Evolutionary conservation across 2,797 vertebrate species (phyloP), one percentile per base, ranked within the genome.

Genomic region (Sternotherus odoratus): DNA sequence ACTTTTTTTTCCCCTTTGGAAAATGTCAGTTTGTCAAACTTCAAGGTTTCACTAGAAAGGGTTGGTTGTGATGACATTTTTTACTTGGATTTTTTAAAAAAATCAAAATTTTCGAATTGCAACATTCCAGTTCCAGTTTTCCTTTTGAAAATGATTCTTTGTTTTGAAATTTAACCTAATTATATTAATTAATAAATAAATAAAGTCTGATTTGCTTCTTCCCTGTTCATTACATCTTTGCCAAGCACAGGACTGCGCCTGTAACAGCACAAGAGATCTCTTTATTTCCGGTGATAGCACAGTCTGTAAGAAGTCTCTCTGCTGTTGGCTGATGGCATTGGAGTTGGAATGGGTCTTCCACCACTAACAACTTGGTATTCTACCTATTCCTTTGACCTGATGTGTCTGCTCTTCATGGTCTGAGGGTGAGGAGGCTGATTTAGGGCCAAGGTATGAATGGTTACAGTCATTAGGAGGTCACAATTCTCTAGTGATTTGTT

Each of bases 181-280:
- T 66, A 66, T 36, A 36, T n/a, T n/a, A n/a, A 36, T n/a, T n/a
- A n/a, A 66, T 36, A 63, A 63, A 50, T 17, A 17, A 75, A 89
- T 78, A 24, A 74, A 26, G 92, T 11, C 21, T 56, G 48, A 91
- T 92, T 46, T 89, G 75, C 57, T 81, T 46, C 74, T 94, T 92
- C 91, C 93, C 75, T 89, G 33, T 83, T 82, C 63, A 57, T 17
- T 79, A 48, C 33, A 9, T 7, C 39, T 93, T 46, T 95, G 91
- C 85, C 69, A 87, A 86, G 48, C 77, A 60, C 69, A 57, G 79
- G 85, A 89, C 80, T 50, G 51, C 56, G 92, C 30, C 66, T 88
- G 26, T 82, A 7, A 74, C 93, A 80, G 80, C 26, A 66, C 48
- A 91, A 26, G 8, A 88, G 50, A 77, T 90, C 21, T 82, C 88